Conservation (phyloP, 1,140 invertebrate genomes). For the Euglossa dilemma region DNA sequence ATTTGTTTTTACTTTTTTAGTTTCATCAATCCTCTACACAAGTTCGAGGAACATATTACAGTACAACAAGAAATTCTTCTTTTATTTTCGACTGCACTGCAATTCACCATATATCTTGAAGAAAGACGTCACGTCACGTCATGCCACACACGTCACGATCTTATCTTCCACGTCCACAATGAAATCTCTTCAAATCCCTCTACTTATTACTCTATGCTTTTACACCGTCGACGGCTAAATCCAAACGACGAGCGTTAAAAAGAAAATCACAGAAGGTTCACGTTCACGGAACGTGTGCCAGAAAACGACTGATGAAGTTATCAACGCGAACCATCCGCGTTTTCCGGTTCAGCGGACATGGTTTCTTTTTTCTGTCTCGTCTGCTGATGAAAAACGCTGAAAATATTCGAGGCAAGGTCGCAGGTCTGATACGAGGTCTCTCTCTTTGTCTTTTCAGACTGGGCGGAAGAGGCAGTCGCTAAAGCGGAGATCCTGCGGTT, state of each 20-base stretch:
- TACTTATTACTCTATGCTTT: neutral
- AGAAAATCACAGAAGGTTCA: neutral
- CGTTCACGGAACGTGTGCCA: constrained; percentile 20
- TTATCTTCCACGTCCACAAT: constrained; percentile 1
- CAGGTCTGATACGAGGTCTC: neutral
- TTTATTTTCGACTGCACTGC: neutral
- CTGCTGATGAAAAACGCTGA: constrained; percentile 1
- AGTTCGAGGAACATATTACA: neutral
- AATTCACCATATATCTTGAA: neutral
- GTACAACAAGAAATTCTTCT: neutral
- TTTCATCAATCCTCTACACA: too few relatives aligned
- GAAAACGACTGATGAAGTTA: constrained; percentile 35
- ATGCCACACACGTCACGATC: neutral
- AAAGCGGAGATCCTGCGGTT: constrained; percentile 98
- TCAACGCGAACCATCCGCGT: constrained; percentile 7
- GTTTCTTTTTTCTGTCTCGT: neutral
- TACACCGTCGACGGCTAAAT: neutral
- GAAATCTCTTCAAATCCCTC: neutral
- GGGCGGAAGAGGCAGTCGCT: constrained; percentile 96
- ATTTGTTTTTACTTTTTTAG: too few relatives aligned
- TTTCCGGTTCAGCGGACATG: neutral
- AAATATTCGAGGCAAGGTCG: constrained; percentile 14
- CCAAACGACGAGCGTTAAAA: neutral
- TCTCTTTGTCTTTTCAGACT: constrained; percentile 86
- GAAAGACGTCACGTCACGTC: neutral